phyloP scores from a whole-genome alignment of 2,888 invertebrate genomes.

The Pheosia gnoma region DNA sequence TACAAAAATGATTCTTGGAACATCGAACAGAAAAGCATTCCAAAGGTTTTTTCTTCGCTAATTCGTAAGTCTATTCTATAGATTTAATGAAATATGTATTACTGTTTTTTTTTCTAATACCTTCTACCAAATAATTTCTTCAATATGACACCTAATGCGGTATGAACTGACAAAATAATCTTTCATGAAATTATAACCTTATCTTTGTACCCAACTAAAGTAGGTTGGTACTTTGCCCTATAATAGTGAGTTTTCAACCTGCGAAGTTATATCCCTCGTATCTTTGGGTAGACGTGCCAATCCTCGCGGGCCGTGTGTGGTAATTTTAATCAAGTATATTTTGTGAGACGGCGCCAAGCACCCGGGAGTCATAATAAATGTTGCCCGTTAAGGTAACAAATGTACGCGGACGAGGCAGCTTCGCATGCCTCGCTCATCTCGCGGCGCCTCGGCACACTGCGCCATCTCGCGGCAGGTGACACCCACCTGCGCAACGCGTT shows the following conservation, averaged over 20 bases:
- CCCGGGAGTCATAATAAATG: constrained; percentile 68
- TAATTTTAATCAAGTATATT: constrained; percentile 82
- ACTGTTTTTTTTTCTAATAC: too few species aligned
- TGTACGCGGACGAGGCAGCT: constrained; percentile 49
- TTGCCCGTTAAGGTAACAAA: constrained; percentile 74
- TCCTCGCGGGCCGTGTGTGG: constrained; percentile 64
- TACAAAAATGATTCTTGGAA: neutral
- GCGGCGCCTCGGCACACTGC: constrained; percentile 28
- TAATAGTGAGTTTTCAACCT: constrained; percentile 31
- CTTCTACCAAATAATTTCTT: too few species aligned
- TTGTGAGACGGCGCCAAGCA: constrained; percentile 62
- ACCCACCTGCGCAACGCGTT: constrained; percentile 63
- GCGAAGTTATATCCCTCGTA: constrained; percentile 59
- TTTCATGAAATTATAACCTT: too few species aligned
- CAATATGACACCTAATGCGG: too few species aligned
- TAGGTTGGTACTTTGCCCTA: too few species aligned
- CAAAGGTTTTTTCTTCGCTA: too few species aligned
- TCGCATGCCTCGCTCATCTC: constrained; percentile 27
- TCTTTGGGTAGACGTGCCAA: constrained; percentile 61
- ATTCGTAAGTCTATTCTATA: too few species aligned
- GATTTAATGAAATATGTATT: too few species aligned
- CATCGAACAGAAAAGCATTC: neutral
- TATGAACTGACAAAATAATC: too few species aligned
- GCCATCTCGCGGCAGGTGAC: constrained; percentile 51
- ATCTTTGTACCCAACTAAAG: too few species aligned